These are phyloP conservation scores for Platypus cylindrus DNA, from an alignment of 2,888 invertebrate species.

Conservation along the genomic window DNA sequence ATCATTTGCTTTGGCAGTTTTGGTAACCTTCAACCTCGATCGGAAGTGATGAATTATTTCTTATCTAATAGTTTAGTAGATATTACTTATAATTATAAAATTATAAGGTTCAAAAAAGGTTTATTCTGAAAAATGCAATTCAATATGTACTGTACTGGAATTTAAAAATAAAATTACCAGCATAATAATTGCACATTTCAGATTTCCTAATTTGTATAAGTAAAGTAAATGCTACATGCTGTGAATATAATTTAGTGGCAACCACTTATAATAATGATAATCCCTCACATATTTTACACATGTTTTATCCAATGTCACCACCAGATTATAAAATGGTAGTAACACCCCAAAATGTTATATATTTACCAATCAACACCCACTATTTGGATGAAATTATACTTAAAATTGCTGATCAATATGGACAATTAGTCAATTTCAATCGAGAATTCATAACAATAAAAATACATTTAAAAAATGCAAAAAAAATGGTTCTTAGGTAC, in stretches of 20 bases:
- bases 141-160: constrained; percentile 3
- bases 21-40: not conserved
- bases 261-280: constrained; percentile 3
- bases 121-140: constrained; percentile 1
- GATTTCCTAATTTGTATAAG: not conserved
- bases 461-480: constrained; percentile 12
- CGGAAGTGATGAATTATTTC: not conserved
- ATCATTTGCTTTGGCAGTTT: not conserved
- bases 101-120: not conserved
- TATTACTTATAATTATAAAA: not conserved
- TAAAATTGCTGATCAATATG: constrained; percentile 25
- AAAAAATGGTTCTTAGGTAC: no score
- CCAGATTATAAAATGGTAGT: constrained; percentile 29
- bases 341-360: constrained; percentile 25
- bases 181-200: constrained; percentile 2
- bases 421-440: constrained; percentile 24
- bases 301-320: constrained; percentile 19
- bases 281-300: constrained; percentile 18
- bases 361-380: constrained; percentile 24
- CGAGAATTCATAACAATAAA: constrained; percentile 24
- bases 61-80: not conserved
- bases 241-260: no score
- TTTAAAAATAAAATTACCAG: constrained; percentile 3
- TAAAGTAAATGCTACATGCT: constrained; percentile 2
- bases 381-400: constrained; percentile 21